Evolutionary conservation across 2,113 vertebrate species (phyloP), one percentile per base, ranked within the genome.

Genomic region (Takifugu flavidus): DNA sequence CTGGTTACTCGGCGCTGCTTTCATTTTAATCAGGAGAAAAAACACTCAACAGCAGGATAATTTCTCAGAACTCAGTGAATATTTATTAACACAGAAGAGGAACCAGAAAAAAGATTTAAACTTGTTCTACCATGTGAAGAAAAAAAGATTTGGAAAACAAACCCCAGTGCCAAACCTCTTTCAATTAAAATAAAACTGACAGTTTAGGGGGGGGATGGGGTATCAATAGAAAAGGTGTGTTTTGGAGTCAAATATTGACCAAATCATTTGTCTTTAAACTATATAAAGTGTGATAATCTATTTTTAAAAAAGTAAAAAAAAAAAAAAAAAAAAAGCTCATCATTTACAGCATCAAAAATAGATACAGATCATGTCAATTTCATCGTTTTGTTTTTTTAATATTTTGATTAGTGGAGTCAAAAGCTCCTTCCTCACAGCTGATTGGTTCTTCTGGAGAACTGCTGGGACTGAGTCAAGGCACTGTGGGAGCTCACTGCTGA

Each of bases 161-260:
- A 55, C 67, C 72, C 54, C 27, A 13, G 63, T 53, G 67, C n/a
- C 62, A 57, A 59, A 61, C 56, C 69, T 68, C 65, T 50, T 73
- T 75, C 39, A 52, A 62, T 68, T 5, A 15, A 1, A 27, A 31
- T 14, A 4, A 13, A 53, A 14, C 26, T 6, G 4, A 31, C 12
- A 29, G 34, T 39, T 39, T 10, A 10, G 8, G 34, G 34, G 34
- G 34, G 34, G 6, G 44, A 14, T 7, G 71, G 20, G 82, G 84
- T 54, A 45, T 25, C 14, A 58, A 28, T 50, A 64, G 65, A 78
- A 82, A 83, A 74, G 53, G 66, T 69, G 74, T 49, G 62, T 60
- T 57, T 75, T 86, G 90, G 79, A 89, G 93, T 96, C 96, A 98
- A 96, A 98, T 95, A 95, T 96, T 90, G 92, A 91, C 90, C 88